Evolutionary conservation across 1,140 invertebrate species (phyloP).

Genomic region (Lycorma delicatula): DNA sequence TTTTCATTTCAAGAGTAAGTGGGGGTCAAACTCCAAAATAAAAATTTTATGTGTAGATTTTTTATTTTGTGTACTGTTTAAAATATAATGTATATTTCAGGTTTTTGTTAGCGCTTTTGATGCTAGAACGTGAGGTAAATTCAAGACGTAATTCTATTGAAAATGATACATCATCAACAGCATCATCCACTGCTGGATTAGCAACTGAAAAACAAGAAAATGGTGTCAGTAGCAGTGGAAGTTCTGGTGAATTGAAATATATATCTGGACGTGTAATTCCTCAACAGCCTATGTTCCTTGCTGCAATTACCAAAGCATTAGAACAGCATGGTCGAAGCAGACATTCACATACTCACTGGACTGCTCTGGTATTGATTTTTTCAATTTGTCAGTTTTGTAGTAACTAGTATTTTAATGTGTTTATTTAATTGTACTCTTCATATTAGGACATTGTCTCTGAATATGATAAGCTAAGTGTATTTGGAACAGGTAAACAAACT

Average conservation of each 20-base stretch:
- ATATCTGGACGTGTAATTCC: constrained; percentile 56
- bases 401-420: too few species aligned
- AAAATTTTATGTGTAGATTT: too few species aligned
- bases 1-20: too few species aligned
- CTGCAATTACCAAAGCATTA: constrained; percentile 40
- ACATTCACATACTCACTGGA: constrained; percentile 71
- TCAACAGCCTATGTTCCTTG: constrained; percentile 79
- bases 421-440: too few species aligned
- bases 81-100: too few species aligned
- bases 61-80: too few species aligned
- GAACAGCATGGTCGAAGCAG: constrained; percentile 45
- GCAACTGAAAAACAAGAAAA: not conserved
- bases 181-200: not conserved
- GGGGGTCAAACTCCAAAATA: too few species aligned
- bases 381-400: too few species aligned
- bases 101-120: constrained; percentile 62
- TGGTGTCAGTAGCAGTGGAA: constrained; percentile 18
- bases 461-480: too few species aligned
- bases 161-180: not conserved
- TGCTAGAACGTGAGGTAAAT: constrained; percentile 55
- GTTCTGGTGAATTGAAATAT: constrained; percentile 47
- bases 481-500: too few species aligned
- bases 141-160: constrained; percentile 35
- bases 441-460: too few species aligned
- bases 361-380: constrained; percentile 58